Evolutionary conservation across 2,888 invertebrate genomes (phyloP).

Genomic region (Ellobium chinense): DNA sequence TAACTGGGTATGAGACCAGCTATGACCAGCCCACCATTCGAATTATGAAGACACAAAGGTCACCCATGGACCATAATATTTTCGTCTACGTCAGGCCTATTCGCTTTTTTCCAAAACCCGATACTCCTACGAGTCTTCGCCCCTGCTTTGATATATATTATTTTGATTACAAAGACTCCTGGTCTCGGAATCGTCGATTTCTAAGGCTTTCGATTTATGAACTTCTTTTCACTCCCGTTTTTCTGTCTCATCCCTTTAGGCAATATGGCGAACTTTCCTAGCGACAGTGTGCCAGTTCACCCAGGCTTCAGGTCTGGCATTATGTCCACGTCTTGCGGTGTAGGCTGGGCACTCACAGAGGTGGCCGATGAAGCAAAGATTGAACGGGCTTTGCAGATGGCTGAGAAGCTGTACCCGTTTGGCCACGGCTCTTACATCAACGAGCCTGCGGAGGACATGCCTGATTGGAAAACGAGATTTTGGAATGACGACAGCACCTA

Average conservation of each 20-base stretch:
- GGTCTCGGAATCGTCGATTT: too few relatives aligned
- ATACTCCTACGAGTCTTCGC: too few relatives aligned
- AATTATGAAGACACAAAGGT: too few relatives aligned
- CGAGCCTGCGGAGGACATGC: slow-evolving; percentile 57
- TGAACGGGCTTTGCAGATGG: neutral
- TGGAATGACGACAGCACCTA: slow-evolving; percentile 60
- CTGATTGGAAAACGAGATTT: slow-evolving; percentile 60
- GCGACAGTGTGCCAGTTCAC: neutral
- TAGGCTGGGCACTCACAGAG: neutral
- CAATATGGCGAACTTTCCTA: neutral
- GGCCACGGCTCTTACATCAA: slow-evolving; percentile 61
- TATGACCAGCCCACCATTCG: too few relatives aligned
- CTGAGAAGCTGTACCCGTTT: slow-evolving; percentile 31
- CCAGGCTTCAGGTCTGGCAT: neutral
- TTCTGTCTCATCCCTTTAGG: neutral
- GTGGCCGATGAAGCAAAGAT: neutral
- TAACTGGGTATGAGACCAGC: too few relatives aligned
- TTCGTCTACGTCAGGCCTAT: too few relatives aligned
- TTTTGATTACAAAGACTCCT: too few relatives aligned
- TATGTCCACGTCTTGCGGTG: neutral
- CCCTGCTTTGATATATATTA: too few relatives aligned
- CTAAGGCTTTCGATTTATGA: too few relatives aligned
- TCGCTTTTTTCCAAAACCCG: too few relatives aligned
- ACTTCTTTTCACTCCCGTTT: neutral
- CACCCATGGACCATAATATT: too few relatives aligned